Evolutionary conservation across 2,797 vertebrate genomes (phyloP), one percentile per base, ranked within the genome.

Genomic region (Psittacula derbiana): DNA sequence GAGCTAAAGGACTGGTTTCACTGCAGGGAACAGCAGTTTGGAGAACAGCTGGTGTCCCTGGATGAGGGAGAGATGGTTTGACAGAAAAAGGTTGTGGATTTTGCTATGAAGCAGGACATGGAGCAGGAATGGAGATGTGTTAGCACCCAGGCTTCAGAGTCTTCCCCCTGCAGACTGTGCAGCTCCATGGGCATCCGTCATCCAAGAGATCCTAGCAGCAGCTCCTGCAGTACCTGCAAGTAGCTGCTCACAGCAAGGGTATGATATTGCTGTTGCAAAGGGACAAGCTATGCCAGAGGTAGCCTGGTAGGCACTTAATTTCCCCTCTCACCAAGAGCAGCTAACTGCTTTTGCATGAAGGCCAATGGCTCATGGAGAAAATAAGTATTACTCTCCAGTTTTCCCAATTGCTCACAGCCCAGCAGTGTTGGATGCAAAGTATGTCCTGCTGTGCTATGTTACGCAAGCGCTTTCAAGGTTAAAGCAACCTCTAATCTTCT

Each of bases 251-350:
- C 24, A 52, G 30, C 1, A 3, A 84, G 8, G 8, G 16, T 65
- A 30, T 21, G 10, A 30, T 27, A 28, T 10, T 55, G 23, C 12
- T 81, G 20, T 49, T 53, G 16, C 28, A 9, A 1, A 21, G 23
- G 33, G 27, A 8, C 0, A 0, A 86, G 31, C 13, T 19, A 6
- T 38, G 55, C 4, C n/a, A 33, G 27, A n/a, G 14, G 4, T 25
- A 74, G 1, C 2, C 30, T 36, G 12, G 24, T 16, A n/a, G 38
- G 44, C 23, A 91, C 20, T n/a, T 49, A 5, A 55, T 73, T 88
- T 75, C n/a, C 30, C 6, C 52, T 28, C 41, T 83, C 24, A 46
- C 24, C 33, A 53, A 27, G 20, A 80, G 30, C 19, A 76, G 15
- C 16, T 41, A 62, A 14, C 10, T 79, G 25, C 8, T 88, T 96